A percentile compares a stretch with the other conserved stretches of the same genome.
phyloP scores from a whole-genome alignment of 2,113 vertebrate species.

The Lanius collurio region DNA sequence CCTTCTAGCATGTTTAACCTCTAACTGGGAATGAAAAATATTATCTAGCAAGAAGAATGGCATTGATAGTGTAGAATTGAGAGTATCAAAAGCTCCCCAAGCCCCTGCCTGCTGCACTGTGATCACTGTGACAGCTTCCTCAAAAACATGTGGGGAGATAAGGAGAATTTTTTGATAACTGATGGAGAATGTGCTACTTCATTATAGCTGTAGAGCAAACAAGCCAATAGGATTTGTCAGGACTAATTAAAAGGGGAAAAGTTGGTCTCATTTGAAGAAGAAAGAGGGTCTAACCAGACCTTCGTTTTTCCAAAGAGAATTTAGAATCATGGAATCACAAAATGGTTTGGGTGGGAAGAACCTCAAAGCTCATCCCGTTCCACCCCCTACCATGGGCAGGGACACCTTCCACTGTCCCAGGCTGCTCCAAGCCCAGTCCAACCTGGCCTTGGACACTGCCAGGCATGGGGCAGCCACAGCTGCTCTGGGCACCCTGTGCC shows the following conservation, averaged over 20 bases:
- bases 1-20: not conserved
- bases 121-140: not conserved
- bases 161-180: not conserved
- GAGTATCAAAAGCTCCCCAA: not conserved
- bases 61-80: not conserved
- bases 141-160: not conserved
- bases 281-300: not conserved
- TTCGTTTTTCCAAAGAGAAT: not conserved
- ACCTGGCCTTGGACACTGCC: not conserved
- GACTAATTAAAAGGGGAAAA: not conserved
- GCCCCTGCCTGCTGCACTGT: not conserved
- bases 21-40: not conserved
- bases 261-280: not conserved
- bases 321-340: not conserved
- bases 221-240: not conserved
- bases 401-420: not conserved
- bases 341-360: not conserved
- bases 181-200: not conserved
- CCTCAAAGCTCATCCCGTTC: not conserved
- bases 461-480: not conserved
- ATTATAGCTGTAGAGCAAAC: not conserved
- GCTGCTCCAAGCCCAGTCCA: rapidly evolving
- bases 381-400: not conserved
- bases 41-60: not conserved
- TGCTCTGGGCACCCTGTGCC: not conserved